Conservation (phyloP, 2,113 vertebrate genomes). For the Terrapene triunguis region DNA sequence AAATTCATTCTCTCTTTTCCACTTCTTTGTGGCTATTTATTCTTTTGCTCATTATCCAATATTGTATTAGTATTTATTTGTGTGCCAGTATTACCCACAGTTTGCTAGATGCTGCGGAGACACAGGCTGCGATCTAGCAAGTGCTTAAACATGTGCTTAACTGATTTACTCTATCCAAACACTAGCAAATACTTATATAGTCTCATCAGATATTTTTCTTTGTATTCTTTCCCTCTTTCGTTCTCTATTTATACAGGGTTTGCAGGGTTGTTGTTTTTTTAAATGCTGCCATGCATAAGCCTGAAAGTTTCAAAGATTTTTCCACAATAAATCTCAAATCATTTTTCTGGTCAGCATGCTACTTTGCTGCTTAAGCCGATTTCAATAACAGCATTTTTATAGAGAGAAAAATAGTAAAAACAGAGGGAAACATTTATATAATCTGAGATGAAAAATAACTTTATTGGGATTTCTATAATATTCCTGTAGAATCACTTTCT, state of each 20-base stretch:
- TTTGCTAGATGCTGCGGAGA: background rate
- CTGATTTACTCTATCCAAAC: slow-evolving; percentile 29
- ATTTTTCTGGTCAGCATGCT: background rate
- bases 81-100: background rate
- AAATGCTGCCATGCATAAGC: background rate
- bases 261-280: slow-evolving; percentile 9
- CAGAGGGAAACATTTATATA: slow-evolving; percentile 24
- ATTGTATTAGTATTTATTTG: background rate
- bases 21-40: background rate
- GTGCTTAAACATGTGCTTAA: background rate
- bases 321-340: background rate
- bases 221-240: background rate
- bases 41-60: background rate
- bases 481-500: background rate
- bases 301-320: background rate
- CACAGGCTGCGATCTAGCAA: background rate
- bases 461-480: background rate
- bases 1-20: background rate
- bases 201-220: slow-evolving; percentile 1
- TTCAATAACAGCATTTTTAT: background rate
- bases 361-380: slow-evolving; percentile 1
- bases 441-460: background rate
- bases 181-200: slow-evolving; percentile 26
- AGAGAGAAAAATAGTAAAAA: background rate
- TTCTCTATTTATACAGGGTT: background rate